A percentile compares a stretch with the other conserved stretches of the same genome.
Evolutionary conservation across 2,888 invertebrate genomes (phyloP).

Genomic region (Drosophila paracracens): DNA sequence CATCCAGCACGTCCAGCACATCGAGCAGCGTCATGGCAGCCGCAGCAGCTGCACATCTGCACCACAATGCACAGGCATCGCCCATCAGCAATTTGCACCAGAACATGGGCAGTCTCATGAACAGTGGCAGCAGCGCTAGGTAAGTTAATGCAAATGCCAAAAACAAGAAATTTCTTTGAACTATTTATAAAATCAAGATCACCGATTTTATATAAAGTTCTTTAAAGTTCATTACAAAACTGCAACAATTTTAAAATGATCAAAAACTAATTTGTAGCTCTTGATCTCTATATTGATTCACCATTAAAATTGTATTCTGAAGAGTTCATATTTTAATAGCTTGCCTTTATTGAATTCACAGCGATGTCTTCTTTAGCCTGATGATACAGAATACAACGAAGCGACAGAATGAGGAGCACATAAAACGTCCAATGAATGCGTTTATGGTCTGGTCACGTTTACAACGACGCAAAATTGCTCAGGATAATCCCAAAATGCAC

Average conservation of each 20-base stretch:
- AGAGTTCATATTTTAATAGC: not conserved
- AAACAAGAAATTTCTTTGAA: not conserved
- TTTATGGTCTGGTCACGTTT: slow-evolving; percentile 99
- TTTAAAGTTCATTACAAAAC: not conserved
- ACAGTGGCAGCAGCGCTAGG: slow-evolving; percentile 85
- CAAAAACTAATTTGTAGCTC: not conserved
- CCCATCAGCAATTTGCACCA: slow-evolving; percentile 85
- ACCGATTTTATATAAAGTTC: not conserved
- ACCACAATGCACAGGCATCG: slow-evolving; percentile 83
- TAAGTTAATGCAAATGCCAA: slow-evolving; percentile 47
- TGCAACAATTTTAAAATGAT: not conserved
- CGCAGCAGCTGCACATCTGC: slow-evolving; percentile 82
- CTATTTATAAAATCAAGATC: not conserved
- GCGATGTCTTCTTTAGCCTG: slow-evolving; percentile 85
- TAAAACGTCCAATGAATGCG: slow-evolving; percentile 99
- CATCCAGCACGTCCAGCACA: slow-evolving; percentile 71
- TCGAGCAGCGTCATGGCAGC: slow-evolving; percentile 81
- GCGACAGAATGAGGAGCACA: slow-evolving; percentile 92
- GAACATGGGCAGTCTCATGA: slow-evolving; percentile 85
- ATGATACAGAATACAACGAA: slow-evolving; percentile 85
- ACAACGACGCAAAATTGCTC: slow-evolving; percentile 97
- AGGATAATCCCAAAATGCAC: slow-evolving; percentile 99
- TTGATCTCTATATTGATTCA: not conserved
- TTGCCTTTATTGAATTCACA: slow-evolving; percentile 34
- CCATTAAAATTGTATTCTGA: not conserved